Conservation (phyloP, 1,140 invertebrate species). For the Eumaeus atala region DNA sequence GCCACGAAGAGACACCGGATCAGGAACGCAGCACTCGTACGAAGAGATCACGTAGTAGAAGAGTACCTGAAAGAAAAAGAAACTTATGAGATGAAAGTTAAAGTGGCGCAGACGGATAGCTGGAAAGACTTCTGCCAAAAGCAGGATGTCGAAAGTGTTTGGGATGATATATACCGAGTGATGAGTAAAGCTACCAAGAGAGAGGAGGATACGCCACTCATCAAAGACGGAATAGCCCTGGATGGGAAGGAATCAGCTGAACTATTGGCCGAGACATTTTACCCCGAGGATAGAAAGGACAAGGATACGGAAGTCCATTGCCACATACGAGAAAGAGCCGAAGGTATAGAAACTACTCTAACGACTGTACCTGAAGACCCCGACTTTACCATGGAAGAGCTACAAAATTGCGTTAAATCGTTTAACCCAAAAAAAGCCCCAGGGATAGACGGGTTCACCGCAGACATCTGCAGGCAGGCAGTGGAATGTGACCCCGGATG, state of each 20-base stretch:
- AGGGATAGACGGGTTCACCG: constrained; percentile 25
- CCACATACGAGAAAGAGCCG: not conserved
- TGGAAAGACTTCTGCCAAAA: constrained; percentile 5
- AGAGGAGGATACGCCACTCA: not conserved
- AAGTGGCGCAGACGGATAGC: not conserved
- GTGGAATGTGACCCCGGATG: constrained; percentile 3
- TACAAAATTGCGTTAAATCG: not conserved
- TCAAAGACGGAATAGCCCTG: not conserved
- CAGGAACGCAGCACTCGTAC: not conserved
- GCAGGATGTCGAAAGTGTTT: not conserved
- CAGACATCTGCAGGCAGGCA: constrained; percentile 19
- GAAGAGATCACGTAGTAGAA: not conserved
- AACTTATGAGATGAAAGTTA: constrained; percentile 6
- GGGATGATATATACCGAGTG: constrained; percentile 11
- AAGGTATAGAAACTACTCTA: not conserved
- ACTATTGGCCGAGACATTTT: not conserved
- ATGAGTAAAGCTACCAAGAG: constrained; percentile 2
- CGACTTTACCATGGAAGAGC: not conserved
- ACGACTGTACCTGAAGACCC: not conserved
- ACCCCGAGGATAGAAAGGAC: not conserved
- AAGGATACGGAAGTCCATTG: not conserved
- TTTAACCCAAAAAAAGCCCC: constrained; percentile 32
- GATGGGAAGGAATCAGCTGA: not conserved
- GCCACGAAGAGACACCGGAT: not conserved
- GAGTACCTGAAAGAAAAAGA: constrained; percentile 6